Conservation (phyloP, 2,797 vertebrate genomes). For the Otus scops region DNA sequence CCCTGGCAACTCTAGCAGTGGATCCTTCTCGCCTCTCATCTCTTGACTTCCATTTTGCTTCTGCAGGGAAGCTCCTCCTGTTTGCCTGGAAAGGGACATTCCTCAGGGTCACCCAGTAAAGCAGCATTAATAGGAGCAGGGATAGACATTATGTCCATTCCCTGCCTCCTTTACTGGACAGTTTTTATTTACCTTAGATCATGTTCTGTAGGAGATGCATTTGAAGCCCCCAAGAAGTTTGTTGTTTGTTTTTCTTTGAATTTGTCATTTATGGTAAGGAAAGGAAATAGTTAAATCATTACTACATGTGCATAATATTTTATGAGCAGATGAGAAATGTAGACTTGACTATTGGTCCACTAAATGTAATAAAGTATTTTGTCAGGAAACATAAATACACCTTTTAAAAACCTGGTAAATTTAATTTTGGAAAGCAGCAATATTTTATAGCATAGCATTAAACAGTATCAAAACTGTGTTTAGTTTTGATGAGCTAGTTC, state of each 20-base stretch:
- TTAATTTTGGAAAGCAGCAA: background rate
- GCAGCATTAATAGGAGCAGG: background rate
- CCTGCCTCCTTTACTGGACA: background rate
- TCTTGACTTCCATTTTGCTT: fast-evolving
- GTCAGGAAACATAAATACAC: background rate
- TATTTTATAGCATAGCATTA: background rate
- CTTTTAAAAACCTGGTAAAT: background rate
- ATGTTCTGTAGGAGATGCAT: background rate
- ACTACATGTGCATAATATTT: background rate
- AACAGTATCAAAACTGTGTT: background rate
- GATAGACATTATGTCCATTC: fast-evolving
- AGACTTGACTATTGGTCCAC: background rate
- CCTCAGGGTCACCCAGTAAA: background rate
- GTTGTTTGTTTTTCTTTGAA: background rate
- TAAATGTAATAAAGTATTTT: background rate
- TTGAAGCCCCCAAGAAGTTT: background rate
- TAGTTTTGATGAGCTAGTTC: background rate
- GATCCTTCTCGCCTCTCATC: background rate
- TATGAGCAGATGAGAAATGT: background rate
- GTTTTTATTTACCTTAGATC: background rate
- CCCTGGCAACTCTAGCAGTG: background rate
- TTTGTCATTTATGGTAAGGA: background rate
- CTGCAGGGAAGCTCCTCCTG: background rate
- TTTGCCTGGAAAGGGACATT: background rate
- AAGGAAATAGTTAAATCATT: background rate